These are phyloP conservation scores for Meda fulgida DNA, from an alignment of 2,797 vertebrate genomes.

Conservation along the genomic window DNA sequence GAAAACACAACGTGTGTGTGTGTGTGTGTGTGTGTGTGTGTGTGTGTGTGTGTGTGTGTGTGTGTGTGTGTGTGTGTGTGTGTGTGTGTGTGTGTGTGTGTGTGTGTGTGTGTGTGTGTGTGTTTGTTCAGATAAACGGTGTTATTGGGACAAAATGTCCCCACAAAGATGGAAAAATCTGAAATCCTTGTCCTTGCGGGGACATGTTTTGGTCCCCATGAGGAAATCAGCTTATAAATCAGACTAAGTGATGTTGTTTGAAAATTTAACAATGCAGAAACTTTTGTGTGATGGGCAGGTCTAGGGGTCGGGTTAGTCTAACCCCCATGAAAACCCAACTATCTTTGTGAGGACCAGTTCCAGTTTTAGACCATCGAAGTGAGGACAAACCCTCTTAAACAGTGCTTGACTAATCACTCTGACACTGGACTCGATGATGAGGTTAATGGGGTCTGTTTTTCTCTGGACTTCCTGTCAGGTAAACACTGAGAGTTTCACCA, in stretches of 20 bases:
- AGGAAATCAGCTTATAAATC: too few relatives aligned
- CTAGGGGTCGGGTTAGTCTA: neutral
- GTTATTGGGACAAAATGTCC: neutral
- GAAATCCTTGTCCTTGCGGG: neutral
- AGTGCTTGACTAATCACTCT: conserved; percentile 68
- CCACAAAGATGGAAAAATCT: too few relatives aligned
- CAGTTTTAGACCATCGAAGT: neutral
- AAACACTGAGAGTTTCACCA: conserved; percentile 54
- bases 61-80: too few relatives aligned
- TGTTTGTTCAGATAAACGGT: neutral
- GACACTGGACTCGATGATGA: conserved; percentile 64
- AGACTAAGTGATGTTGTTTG: neutral
- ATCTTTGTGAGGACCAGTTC: too few relatives aligned
- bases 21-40: too few relatives aligned
- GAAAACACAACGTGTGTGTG: too few relatives aligned
- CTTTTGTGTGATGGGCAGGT: neutral
- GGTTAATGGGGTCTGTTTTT: conserved; percentile 71
- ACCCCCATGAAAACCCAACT: too few relatives aligned
- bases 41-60: too few relatives aligned
- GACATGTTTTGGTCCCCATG: neutral
- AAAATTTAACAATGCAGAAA: neutral
- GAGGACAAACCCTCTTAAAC: neutral
- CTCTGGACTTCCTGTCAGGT: conserved; percentile 43
- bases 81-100: too few relatives aligned
- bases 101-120: conserved; percentile 18